Percentiles rank a stretch among this genome's conserved stretches.
Conservation (phyloP, 2,113 vertebrate genomes). For the Psilopogon haemacephalus region DNA sequence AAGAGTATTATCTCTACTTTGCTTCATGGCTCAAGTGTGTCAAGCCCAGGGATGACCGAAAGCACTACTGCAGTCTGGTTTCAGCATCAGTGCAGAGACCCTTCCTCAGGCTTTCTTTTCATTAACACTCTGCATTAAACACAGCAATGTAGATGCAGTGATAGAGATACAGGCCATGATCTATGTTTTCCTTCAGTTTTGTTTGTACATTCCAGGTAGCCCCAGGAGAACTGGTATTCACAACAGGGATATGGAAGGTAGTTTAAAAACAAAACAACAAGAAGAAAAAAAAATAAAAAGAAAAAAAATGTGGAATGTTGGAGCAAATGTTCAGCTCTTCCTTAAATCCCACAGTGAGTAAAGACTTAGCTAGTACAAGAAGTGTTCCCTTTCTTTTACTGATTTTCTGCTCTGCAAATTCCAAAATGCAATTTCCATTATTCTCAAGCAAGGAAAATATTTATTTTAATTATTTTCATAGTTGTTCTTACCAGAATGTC, state of each 20-base stretch:
- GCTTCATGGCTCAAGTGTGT: neutral
- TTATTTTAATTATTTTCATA: neutral
- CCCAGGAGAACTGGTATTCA: neutral
- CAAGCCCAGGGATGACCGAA: neutral
- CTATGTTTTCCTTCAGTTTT: neutral
- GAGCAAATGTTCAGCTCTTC: neutral
- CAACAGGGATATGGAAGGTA: neutral
- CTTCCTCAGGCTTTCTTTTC: neutral
- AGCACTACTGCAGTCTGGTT: neutral
- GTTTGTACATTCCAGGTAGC: neutral
- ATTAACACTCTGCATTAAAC: neutral
- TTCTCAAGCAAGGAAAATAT: neutral
- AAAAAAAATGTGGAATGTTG: neutral
- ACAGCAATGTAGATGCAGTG: neutral
- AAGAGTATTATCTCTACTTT: neutral
- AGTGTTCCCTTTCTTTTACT: neutral
- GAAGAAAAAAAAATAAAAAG: neutral
- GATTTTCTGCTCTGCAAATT: conserved; percentile 9
- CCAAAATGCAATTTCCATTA: neutral
- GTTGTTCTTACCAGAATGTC: neutral
- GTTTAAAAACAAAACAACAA: neutral
- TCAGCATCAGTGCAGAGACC: neutral
- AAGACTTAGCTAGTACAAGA: neutral
- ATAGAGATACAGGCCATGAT: neutral
- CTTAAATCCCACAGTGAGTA: neutral